phyloP scores from a whole-genome alignment of 2,888 invertebrate species.

The Falcaria lacertinaria region DNA sequence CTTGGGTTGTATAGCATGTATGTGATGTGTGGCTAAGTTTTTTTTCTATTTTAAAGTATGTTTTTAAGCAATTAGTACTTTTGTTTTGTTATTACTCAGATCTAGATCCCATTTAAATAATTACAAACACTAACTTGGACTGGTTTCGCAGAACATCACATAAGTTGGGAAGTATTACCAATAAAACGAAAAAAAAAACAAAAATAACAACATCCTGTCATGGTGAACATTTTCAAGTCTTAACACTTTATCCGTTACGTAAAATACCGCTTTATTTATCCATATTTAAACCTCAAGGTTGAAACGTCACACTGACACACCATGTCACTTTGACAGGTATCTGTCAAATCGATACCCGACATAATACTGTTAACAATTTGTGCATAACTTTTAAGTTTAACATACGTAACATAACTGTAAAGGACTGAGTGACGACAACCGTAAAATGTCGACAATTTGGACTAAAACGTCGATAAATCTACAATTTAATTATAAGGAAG shows the following conservation, averaged over 20 bases:
- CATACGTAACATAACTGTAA: constrained; percentile 2
- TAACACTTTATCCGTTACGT: neutral
- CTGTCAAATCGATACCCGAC: neutral
- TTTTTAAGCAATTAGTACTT: no score
- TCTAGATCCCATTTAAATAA: no score
- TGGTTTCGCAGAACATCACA: no score
- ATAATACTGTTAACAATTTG: neutral
- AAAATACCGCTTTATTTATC: neutral
- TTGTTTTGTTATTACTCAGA: no score
- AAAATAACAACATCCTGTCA: neutral
- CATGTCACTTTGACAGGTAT: neutral
- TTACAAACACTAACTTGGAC: no score
- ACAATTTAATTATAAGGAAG: constrained; percentile 54
- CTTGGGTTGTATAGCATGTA: no score
- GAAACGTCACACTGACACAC: neutral
- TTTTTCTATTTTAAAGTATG: no score
- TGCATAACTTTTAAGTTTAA: neutral
- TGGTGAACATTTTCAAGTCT: neutral
- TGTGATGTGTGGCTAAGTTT: no score
- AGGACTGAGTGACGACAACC: constrained; percentile 20
- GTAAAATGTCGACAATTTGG: constrained; percentile 37
- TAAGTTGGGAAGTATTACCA: neutral
- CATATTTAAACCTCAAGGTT: neutral
- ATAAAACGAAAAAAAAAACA: neutral
- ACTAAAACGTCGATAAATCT: constrained; percentile 61